phyloP scores from a whole-genome alignment of 2,113 vertebrate species.

The Lepus timidus region DNA sequence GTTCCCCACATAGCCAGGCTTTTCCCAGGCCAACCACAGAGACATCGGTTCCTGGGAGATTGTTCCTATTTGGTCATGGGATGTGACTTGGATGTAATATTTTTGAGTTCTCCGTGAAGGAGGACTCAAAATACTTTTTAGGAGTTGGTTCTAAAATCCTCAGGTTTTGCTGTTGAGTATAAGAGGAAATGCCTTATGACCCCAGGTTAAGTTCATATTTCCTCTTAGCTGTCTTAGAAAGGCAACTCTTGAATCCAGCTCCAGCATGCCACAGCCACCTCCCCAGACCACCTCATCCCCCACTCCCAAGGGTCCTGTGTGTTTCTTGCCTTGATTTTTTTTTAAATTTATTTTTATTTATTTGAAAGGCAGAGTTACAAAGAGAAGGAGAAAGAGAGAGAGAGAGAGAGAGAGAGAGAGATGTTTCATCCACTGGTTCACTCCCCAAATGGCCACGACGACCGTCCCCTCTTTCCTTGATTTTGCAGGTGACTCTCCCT shows the following conservation, averaged over 20 bases:
- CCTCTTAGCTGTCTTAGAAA: not conserved
- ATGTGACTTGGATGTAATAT: not conserved
- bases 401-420: too few relatives aligned
- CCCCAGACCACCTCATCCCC: not conserved
- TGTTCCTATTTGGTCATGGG: not conserved
- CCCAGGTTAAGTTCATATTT: not conserved
- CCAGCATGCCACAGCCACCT: rapidly evolving
- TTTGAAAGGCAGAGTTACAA: too few relatives aligned
- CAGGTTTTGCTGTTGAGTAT: not conserved
- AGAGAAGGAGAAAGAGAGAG: too few relatives aligned
- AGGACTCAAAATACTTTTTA: conserved; percentile 27
- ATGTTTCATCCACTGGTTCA: too few relatives aligned
- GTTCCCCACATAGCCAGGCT: not conserved
- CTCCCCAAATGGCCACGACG: too few relatives aligned
- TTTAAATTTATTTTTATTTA: too few relatives aligned
- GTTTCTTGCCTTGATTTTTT: not conserved
- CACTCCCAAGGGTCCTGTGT: not conserved
- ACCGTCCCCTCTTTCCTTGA: not conserved
- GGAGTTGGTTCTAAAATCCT: not conserved
- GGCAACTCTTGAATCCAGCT: not conserved
- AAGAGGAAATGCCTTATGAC: not conserved
- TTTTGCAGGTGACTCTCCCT: not conserved
- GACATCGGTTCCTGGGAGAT: conserved; percentile 50
- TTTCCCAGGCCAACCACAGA: conserved; percentile 50
- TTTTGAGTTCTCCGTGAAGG: not conserved